Conservation (phyloP, 2,113 vertebrate species). For the Apus apus region DNA sequence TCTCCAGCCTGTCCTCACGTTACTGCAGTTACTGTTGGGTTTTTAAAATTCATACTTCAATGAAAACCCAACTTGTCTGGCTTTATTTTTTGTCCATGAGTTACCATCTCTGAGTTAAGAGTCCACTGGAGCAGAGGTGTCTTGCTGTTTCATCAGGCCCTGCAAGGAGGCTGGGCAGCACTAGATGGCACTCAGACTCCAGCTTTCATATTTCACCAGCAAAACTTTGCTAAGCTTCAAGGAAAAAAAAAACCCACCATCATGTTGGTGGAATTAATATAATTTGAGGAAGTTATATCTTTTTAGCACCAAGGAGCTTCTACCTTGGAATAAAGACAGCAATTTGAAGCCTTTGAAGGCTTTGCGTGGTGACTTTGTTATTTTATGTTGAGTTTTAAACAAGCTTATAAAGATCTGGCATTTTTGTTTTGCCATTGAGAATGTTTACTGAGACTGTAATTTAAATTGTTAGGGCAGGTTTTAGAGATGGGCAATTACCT, state of each 20-base stretch:
- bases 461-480: neutral
- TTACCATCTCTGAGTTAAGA: too few relatives aligned
- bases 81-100: rapidly evolving
- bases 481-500: rapidly evolving
- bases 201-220: neutral
- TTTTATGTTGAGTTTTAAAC: rapidly evolving
- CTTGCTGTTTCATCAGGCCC: rapidly evolving
- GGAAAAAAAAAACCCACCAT: neutral
- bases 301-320: neutral
- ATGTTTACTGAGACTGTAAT: too few relatives aligned
- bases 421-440: neutral
- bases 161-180: neutral
- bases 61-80: neutral
- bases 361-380: neutral
- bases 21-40: neutral
- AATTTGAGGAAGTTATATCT: neutral
- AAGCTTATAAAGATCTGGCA: neutral
- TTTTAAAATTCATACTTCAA: neutral
- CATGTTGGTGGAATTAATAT: neutral
- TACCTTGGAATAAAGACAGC: neutral
- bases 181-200: slow-evolving; percentile 77
- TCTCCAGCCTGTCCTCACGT: too few relatives aligned
- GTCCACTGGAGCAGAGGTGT: rapidly evolving
- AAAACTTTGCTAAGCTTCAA: neutral
- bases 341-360: neutral